phyloP scores from a whole-genome alignment of 2,113 vertebrate species.

The Limnothrissa miodon region DNA sequence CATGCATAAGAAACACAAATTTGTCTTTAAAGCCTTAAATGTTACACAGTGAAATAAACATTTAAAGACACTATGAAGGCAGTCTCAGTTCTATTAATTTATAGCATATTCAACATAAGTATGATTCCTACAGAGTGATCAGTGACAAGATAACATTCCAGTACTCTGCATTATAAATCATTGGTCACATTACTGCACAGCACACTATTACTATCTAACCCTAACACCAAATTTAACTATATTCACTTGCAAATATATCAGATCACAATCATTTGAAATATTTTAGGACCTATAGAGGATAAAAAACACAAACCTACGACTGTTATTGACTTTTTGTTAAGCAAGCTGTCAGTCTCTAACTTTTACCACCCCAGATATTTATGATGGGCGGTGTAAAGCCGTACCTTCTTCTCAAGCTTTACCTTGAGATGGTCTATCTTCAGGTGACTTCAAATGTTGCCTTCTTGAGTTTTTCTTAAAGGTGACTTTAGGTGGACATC shows the following conservation, averaged over 20 bases:
- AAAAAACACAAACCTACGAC: not conserved
- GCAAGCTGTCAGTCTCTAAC: not conserved
- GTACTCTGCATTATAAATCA: not conserved
- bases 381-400: slow-evolving; percentile 1
- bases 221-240: no score
- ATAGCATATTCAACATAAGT: not conserved
- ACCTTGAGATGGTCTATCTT: slow-evolving; percentile 23
- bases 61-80: not conserved
- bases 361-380: not conserved
- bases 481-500: slow-evolving; percentile 48
- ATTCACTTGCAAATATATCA: no score
- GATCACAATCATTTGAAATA: not conserved
- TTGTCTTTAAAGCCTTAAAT: not conserved
- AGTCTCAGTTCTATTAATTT: not conserved
- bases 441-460: not conserved
- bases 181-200: not conserved
- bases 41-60: not conserved
- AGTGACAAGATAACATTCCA: not conserved
- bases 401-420: slow-evolving; percentile 41
- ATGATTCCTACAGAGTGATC: not conserved
- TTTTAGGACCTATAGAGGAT: not conserved
- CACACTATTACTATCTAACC: not conserved
- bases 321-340: not conserved
- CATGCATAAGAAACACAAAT: not conserved
- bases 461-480: slow-evolving; percentile 49